phyloP scores from a whole-genome alignment of 2,113 vertebrate species.

The Prunella himalayana region DNA sequence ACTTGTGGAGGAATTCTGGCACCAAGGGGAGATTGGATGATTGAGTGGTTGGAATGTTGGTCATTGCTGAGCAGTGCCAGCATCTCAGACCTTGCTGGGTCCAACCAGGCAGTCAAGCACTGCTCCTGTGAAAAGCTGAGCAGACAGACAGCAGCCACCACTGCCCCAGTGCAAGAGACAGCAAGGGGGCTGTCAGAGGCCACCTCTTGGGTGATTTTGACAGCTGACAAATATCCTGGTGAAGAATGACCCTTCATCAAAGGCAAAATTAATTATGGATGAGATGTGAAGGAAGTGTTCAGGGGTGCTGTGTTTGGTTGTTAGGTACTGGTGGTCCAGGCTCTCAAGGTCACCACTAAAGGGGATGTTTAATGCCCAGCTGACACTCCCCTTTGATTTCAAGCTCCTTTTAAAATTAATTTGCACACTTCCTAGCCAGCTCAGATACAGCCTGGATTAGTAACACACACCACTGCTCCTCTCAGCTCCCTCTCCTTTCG shows the following conservation, averaged over 20 bases:
- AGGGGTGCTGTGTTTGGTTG: neutral
- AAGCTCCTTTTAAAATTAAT: constrained; percentile 40
- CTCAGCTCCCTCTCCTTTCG: neutral
- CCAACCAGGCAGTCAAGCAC: neutral
- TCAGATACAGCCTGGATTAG: neutral
- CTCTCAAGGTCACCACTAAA: constrained; percentile 5
- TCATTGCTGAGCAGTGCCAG: neutral
- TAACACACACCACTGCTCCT: neutral
- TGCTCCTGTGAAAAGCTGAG: neutral
- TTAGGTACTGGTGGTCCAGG: neutral
- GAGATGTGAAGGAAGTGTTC: neutral
- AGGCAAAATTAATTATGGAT: constrained; percentile 49
- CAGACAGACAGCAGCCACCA: rapidly evolving
- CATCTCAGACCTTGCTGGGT: neutral
- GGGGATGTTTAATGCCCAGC: constrained; percentile 4
- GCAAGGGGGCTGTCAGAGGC: neutral
- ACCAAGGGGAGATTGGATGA: neutral
- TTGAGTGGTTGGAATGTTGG: neutral
- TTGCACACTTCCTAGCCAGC: neutral
- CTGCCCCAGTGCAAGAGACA: neutral
- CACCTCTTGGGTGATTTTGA: neutral
- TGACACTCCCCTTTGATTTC: constrained; percentile 43
- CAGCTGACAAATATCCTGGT: constrained; percentile 35
- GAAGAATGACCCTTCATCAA: constrained; percentile 27
- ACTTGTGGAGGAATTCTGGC: neutral